phyloP scores from a whole-genome alignment of 37 sponge, comb jelly and placozoan genomes.

The Aphrocallistes beatrix region DNA sequence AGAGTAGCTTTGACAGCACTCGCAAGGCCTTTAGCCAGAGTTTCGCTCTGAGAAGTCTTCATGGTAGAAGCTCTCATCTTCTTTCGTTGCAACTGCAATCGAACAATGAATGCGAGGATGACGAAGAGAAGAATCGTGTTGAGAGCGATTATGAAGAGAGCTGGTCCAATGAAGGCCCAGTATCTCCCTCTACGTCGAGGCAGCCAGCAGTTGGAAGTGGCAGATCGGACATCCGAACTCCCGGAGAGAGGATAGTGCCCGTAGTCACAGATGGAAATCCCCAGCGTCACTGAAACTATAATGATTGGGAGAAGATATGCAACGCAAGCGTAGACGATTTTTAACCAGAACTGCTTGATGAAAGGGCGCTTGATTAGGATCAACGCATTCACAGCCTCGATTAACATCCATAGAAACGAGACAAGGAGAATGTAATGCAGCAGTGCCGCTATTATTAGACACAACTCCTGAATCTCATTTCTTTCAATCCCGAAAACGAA shows the following conservation, averaged over 20 bases:
- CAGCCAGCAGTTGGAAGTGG: neutral
- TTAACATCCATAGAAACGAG: constrained; percentile 59
- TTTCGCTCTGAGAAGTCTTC: neutral
- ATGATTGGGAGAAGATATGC: constrained; percentile 42
- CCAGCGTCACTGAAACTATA: constrained; percentile 53
- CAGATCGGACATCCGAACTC: neutral
- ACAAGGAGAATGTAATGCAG: constrained; percentile 55
- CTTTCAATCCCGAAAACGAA: constrained; percentile 67
- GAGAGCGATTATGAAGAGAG: neutral
- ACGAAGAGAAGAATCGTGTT: neutral
- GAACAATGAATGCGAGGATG: neutral
- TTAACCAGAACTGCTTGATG: constrained; percentile 27
- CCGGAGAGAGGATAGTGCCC: constrained; percentile 20
- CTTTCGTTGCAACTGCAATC: neutral
- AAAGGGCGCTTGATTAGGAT: constrained; percentile 45
- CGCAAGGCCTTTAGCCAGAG: neutral
- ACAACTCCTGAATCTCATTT: constrained; percentile 31
- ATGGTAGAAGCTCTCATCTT: neutral
- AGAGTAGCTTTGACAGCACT: constrained; percentile 33
- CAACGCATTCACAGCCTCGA: constrained; percentile 55
- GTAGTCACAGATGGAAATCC: constrained; percentile 49
- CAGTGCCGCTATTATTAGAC: constrained; percentile 38
- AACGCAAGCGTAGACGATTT: constrained; percentile 32
- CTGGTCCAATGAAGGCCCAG: neutral
- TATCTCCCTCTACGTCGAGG: neutral